A percentile compares a stretch with the other conserved stretches of the same genome.
phyloP scores from a whole-genome alignment of 2,888 invertebrate species.

The Palloptera scutellata region DNA sequence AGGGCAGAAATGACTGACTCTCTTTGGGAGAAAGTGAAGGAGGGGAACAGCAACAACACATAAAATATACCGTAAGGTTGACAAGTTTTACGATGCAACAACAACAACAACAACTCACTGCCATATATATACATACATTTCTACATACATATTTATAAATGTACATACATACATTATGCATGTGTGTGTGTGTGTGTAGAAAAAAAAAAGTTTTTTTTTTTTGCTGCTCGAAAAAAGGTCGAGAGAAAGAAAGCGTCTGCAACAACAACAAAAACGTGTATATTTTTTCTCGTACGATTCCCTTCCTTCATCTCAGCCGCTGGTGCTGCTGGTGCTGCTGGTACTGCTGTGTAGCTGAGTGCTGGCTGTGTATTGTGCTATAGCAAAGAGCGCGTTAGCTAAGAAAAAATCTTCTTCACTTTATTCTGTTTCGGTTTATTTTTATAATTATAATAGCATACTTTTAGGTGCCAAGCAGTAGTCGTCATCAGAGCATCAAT shows the following conservation, averaged over 20 bases:
- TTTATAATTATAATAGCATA: slow-evolving; percentile 43
- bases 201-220: background rate
- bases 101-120: slow-evolving; percentile 16
- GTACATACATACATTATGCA: background rate
- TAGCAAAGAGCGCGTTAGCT: too few species aligned
- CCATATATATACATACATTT: background rate
- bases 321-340: too few species aligned
- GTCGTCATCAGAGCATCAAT: slow-evolving; percentile 30
- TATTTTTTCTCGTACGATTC: too few species aligned
- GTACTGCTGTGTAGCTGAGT: too few species aligned
- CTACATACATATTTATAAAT: background rate
- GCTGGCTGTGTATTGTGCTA: too few species aligned
- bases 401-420: slow-evolving; percentile 17
- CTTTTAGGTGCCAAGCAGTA: slow-evolving; percentile 53
- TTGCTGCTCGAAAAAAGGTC: background rate
- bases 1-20: background rate
- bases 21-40: background rate
- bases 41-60: background rate
- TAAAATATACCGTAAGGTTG: background rate
- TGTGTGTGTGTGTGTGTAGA: background rate
- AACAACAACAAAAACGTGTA: too few species aligned
- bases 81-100: slow-evolving; percentile 15
- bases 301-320: too few species aligned
- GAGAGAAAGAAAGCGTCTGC: too few species aligned
- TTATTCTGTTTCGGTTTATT: slow-evolving; percentile 3